Evolutionary conservation across 2,797 vertebrate genomes (phyloP).

Genomic region (Acanthiza pusilla): DNA sequence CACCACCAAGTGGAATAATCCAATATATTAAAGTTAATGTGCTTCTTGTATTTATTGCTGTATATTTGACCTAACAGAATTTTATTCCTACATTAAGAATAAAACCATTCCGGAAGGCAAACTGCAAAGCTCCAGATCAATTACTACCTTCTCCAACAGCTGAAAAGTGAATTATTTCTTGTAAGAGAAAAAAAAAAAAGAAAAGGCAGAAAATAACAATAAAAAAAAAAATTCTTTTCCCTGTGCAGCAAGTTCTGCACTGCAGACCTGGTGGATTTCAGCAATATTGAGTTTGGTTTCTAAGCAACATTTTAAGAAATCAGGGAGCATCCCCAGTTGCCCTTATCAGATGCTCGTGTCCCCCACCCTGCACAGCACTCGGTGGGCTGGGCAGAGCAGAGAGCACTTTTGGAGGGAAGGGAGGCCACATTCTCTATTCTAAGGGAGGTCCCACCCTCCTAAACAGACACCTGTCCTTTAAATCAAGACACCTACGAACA

Average conservation of each 20-base stretch:
- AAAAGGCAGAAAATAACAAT: conserved; percentile 6
- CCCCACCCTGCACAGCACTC: neutral
- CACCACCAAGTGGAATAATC: conserved; percentile 72
- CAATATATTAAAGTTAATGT: conserved; percentile 72
- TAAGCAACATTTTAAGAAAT: conserved; percentile 32
- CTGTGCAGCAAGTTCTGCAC: conserved; percentile 49
- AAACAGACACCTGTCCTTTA: too few relatives aligned
- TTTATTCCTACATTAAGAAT: conserved; percentile 65
- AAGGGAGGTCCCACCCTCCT: too few relatives aligned
- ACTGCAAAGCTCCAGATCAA: conserved; percentile 64
- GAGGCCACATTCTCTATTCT: too few relatives aligned
- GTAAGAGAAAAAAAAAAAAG: neutral
- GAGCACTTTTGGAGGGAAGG: neutral
- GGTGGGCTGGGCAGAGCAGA: neutral
- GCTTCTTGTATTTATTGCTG: conserved; percentile 67
- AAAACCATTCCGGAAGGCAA: conserved; percentile 54
- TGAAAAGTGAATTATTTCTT: conserved; percentile 73
- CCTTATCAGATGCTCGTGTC: neutral
- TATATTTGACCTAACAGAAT: conserved; percentile 69
- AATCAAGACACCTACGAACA: neutral
- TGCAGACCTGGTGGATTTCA: conserved; percentile 37
- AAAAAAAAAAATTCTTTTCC: neutral
- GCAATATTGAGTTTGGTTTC: conserved; percentile 52
- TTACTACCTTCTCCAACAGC: conserved; percentile 64
- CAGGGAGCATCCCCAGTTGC: neutral